Evolutionary conservation across 2,797 vertebrate genomes (phyloP).

Genomic region (Sebastes dallii): DNA sequence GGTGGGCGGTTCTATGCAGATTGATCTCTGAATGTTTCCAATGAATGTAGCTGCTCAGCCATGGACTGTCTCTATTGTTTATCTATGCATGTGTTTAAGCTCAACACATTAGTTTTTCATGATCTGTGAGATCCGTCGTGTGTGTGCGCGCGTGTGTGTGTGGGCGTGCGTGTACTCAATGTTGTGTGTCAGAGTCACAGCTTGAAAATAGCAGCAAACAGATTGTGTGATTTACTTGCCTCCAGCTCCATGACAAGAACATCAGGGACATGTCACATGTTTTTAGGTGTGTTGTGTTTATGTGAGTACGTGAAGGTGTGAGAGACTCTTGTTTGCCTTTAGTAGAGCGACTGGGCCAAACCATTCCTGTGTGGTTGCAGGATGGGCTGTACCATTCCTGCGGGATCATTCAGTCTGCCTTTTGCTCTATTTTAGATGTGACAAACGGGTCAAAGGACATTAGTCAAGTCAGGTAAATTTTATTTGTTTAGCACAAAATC

Average conservation of each 20-base stretch:
- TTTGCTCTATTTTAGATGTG: background rate
- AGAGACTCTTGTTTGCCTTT: background rate
- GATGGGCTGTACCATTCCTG: constrained; percentile 21
- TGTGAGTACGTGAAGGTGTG: background rate
- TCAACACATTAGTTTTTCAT: constrained; percentile 18
- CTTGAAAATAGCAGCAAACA: constrained; percentile 73
- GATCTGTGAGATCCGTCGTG: constrained; percentile 17
- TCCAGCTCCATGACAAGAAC: constrained; percentile 53
- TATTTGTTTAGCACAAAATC: too few species aligned
- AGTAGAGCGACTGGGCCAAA: background rate
- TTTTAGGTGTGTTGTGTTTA: background rate
- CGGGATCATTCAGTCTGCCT: background rate
- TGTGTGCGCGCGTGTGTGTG: constrained; percentile 1
- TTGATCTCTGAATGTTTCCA: constrained; percentile 29
- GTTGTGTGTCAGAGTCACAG: constrained; percentile 52
- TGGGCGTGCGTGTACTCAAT: background rate
- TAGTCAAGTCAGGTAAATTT: too few species aligned
- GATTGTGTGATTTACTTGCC: constrained; percentile 66
- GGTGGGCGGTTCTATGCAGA: constrained; percentile 54
- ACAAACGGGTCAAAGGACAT: background rate
- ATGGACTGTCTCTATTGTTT: constrained; percentile 38
- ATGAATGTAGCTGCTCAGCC: constrained; percentile 46
- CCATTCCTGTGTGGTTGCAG: background rate
- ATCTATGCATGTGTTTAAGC: constrained; percentile 27
- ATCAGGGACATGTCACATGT: constrained; percentile 26